Base-by-base conservation (phyloP, 2,113 vertebrate genomes). In the pig (Sus scrofa) region DNA sequence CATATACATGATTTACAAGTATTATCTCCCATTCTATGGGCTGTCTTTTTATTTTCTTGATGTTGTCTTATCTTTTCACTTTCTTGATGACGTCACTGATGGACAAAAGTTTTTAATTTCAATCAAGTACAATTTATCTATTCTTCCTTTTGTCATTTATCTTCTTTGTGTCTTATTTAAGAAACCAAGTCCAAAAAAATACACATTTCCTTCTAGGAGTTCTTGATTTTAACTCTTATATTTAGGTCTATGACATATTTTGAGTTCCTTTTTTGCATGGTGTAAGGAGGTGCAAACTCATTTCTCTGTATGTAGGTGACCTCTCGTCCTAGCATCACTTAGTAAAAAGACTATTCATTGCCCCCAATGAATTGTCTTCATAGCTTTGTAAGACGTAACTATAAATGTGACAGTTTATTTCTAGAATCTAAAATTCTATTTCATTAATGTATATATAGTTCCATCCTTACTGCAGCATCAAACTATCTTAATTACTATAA, bases 141-240 rank as follows among this genome's bases (percentile, higher is more conserved):
- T 78, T 81, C 88, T 96, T 95, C 70, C 37, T 78, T 89, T 86
- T 73, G 18, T 70, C 50, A 86, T 19, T 73, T 63, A 71, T 75
- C 19, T 12, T 92, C 88, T 74, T 50, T 24, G 34, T 71, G 20
- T 58, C 56, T 32, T 12, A 78, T 71, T 56, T 89, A 56, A 84
- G 44, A 89, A 85, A 52, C 24, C 26, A 93, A 92, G 22, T 5
- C 63, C 27, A 92, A 0, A 50, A 92, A 50, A 88, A 88, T n/a
- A 50, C n/a, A 74, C 27, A 27, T n/a, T 94, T 89, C 81, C 30
- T 79, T 82, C 56, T 89, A 71, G 34, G 50, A 93, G 19, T 27
- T 75, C 81, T 78, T 70, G 52, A 44, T 19, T 95, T 87, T 65
- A 71, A 68, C 60, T 32, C 44, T 95, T 60, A 94, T 32, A 78